These are phyloP conservation scores for Cosmia pyralina DNA, from an alignment of 2,888 invertebrate genomes.

Conservation along the genomic window DNA sequence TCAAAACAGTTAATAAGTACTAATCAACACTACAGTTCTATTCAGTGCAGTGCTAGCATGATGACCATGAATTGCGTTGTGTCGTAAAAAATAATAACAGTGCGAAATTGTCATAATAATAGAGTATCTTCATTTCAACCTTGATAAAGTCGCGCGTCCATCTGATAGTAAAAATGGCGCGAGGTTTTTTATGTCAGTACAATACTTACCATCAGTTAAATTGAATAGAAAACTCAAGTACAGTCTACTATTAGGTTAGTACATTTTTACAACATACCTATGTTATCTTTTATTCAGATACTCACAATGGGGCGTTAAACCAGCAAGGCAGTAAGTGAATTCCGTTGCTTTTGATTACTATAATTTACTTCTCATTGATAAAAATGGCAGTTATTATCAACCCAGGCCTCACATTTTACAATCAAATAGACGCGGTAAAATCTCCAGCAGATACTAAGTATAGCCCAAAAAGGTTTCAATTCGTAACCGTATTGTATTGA, in stretches of 20 bases:
- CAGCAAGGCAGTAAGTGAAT: not conserved
- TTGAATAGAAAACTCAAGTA: conserved; percentile 6
- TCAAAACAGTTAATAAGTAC: conserved; percentile 23
- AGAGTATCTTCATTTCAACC: conserved; percentile 66
- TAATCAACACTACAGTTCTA: conserved; percentile 57
- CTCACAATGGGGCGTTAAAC: not conserved
- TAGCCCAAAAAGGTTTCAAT: conserved; percentile 40
- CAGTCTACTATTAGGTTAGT: not conserved
- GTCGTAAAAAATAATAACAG: conserved; percentile 67
- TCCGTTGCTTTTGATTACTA: not conserved
- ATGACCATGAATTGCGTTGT: conserved; percentile 61
- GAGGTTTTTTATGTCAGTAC: conserved; percentile 48
- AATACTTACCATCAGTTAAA: conserved; percentile 22
- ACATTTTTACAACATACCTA: conserved; percentile 8
- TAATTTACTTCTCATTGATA: not conserved
- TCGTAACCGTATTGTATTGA: conserved; percentile 47
- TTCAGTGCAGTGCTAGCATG: conserved; percentile 64
- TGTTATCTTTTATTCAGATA: conserved; percentile 8
- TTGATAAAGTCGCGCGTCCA: conserved; percentile 66
- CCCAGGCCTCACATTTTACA: conserved; percentile 13
- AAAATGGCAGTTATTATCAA: not conserved
- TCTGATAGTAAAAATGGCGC: conserved; percentile 65
- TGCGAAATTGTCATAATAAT: conserved; percentile 69
- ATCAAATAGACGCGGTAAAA: conserved; percentile 42
- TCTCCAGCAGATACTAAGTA: conserved; percentile 32